These are phyloP conservation scores for Umimayanthus chanpuru DNA, from an alignment of 92 coral and sea anemone genomes.

Conservation along the genomic window DNA sequence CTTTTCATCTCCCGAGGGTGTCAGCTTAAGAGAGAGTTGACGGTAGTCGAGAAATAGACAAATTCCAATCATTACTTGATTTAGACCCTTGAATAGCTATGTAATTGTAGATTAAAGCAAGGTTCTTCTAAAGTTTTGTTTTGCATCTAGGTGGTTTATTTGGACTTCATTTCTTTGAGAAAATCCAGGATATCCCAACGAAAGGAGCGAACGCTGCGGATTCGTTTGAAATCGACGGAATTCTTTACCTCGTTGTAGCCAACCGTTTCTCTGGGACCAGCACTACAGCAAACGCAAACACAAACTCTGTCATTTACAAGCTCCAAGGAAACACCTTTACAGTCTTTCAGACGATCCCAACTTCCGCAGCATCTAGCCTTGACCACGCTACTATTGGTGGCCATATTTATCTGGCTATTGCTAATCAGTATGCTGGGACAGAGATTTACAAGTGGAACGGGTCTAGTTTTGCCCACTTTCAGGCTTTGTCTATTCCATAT, in stretches of 20 bases:
- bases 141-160: conserved; percentile 15
- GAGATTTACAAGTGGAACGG: conserved; percentile 34
- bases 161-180: conserved; percentile 58
- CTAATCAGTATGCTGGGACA: background rate
- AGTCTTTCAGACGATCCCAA: conserved; percentile 11
- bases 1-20: too few relatives aligned
- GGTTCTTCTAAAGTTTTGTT: background rate
- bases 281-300: background rate
- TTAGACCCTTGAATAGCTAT: background rate
- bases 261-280: conserved; percentile 32
- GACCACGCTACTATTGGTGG: conserved; percentile 4
- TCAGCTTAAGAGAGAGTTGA: too few relatives aligned
- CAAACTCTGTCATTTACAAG: conserved; percentile 31
- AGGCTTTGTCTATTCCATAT: conserved; percentile 1
- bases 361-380: conserved; percentile 20
- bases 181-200: conserved; percentile 54
- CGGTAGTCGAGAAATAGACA: too few relatives aligned
- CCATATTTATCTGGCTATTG: conserved; percentile 4
- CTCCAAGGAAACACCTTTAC: conserved; percentile 31
- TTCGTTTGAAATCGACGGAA: conserved; percentile 46
- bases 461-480: background rate
- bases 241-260: conserved; percentile 50
- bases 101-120: too few relatives aligned
- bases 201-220: conserved; percentile 48
- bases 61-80: background rate